Evolutionary conservation across 2,888 invertebrate species (phyloP).

Genomic region (Hydropsyche betteni): DNA sequence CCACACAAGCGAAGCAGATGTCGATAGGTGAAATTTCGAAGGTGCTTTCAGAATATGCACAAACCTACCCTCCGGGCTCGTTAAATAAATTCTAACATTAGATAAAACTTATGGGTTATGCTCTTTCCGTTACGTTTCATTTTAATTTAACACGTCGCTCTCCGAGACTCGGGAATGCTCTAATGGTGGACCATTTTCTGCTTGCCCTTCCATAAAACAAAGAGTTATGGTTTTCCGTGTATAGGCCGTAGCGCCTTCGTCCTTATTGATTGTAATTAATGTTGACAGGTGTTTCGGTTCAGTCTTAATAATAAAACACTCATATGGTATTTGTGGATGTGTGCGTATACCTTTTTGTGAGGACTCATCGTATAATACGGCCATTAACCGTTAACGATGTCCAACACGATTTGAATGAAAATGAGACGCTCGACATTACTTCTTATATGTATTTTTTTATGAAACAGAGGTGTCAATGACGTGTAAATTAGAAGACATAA

Average conservation of each 20-base stretch:
- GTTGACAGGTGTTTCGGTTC: constrained; percentile 49
- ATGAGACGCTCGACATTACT: constrained; percentile 16
- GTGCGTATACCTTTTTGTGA: constrained; percentile 39
- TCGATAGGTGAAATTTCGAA: constrained; percentile 1
- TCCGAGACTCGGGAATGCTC: too few relatives aligned
- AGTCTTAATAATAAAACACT: constrained; percentile 27
- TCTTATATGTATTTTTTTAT: not conserved
- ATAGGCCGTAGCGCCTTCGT: constrained; percentile 39
- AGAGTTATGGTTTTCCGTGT: constrained; percentile 37
- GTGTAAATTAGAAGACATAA: too few relatives aligned
- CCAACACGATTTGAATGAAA: constrained; percentile 45
- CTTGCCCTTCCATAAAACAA: constrained; percentile 35
- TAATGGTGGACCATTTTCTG: too few relatives aligned
- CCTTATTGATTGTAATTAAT: constrained; percentile 49
- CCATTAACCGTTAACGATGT: constrained; percentile 45
- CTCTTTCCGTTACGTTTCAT: not conserved
- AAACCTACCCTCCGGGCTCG: too few relatives aligned
- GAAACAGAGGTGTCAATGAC: too few relatives aligned
- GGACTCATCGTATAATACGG: constrained; percentile 43
- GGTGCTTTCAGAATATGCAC: too few relatives aligned
- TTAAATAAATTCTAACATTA: too few relatives aligned
- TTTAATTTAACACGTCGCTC: too few relatives aligned
- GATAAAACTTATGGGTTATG: too few relatives aligned
- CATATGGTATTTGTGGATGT: too few relatives aligned
- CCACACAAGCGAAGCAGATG: constrained; percentile 13